Evolutionary conservation across 2,113 vertebrate genomes (phyloP).

Genomic region (Hyaena hyaena): DNA sequence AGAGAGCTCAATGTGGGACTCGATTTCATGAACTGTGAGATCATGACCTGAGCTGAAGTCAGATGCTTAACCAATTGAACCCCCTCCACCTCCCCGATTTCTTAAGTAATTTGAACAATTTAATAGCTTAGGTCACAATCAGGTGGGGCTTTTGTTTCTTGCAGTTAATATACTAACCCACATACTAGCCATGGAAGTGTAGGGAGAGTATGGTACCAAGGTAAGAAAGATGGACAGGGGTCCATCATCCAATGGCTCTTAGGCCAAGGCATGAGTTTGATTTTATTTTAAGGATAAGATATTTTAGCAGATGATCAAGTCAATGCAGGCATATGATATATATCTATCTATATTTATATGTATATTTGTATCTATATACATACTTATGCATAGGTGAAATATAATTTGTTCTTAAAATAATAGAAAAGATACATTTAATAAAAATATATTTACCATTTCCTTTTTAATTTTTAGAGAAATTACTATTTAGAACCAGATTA

Average conservation of each 20-base stretch:
- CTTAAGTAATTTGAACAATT: background rate
- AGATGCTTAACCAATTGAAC: no score
- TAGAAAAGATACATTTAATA: background rate
- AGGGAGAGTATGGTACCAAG: background rate
- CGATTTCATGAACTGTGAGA: background rate
- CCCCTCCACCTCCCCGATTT: background rate
- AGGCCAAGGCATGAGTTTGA: background rate
- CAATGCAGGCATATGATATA: background rate
- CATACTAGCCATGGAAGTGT: background rate
- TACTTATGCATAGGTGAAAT: background rate
- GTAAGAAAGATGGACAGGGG: background rate
- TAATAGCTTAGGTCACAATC: background rate
- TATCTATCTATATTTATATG: background rate
- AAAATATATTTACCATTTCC: background rate
- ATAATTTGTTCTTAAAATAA: constrained; percentile 40
- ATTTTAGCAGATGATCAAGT: background rate
- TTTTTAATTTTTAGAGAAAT: constrained; percentile 47
- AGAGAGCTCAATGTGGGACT: no score
- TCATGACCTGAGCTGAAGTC: no score
- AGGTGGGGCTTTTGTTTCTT: background rate
- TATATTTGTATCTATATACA: background rate
- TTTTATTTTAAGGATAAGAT: constrained; percentile 32
- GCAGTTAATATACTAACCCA: background rate
- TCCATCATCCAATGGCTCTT: background rate
- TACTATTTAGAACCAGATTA: background rate